Conservation (phyloP, 2,797 vertebrate genomes). For the Xiphorhynchus erythropygius region DNA sequence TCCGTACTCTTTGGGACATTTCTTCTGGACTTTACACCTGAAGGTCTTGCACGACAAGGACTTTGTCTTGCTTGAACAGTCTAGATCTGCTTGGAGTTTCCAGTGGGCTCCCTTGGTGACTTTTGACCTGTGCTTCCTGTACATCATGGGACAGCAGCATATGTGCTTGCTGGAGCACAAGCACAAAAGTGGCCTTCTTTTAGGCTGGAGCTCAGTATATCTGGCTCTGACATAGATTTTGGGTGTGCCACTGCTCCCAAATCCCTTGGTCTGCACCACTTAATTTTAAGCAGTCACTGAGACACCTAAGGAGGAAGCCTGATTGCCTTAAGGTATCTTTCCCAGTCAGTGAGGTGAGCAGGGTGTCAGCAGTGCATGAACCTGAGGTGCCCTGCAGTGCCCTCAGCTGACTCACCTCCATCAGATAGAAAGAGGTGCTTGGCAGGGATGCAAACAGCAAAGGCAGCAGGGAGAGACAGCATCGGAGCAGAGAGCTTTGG, state of each 20-base stretch:
- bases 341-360: background rate
- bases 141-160: too few relatives aligned
- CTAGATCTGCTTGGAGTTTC: background rate
- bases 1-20: background rate
- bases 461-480: background rate
- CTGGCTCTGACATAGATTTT: background rate
- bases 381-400: background rate
- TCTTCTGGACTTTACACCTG: background rate
- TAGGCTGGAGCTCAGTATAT: background rate
- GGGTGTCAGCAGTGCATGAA: background rate
- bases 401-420: background rate
- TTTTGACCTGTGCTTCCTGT: background rate
- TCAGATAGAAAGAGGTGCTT: background rate
- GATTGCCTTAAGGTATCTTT: background rate
- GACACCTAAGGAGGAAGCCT: background rate
- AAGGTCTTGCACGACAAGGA: background rate
- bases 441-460: background rate
- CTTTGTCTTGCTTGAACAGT: background rate
- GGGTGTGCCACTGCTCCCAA: background rate
- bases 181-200: fast-evolving
- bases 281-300: background rate
- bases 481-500: background rate
- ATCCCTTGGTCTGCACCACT: background rate
- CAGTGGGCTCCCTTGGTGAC: background rate
- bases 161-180: background rate